Base-by-base conservation (phyloP, 2,888 invertebrate genomes). In the Torymus texanus region DNA sequence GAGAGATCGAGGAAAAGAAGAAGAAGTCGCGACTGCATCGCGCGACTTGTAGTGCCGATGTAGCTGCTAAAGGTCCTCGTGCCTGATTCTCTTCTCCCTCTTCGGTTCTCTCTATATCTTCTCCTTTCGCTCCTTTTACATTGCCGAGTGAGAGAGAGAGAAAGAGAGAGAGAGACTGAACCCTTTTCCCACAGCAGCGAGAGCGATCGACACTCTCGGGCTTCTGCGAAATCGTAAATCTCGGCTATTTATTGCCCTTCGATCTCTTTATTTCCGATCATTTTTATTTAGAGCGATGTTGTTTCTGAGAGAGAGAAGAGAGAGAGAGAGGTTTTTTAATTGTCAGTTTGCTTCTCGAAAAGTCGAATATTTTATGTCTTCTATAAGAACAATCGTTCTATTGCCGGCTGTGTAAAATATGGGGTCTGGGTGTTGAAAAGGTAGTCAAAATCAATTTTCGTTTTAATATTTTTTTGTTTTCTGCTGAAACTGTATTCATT, bases 201-300 rank as follows among this genome's bases (percentile, higher is more conserved):
- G 41, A 41, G 41, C 41, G 21, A 2, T 2, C 41, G 41, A 41
- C 41, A 41, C 41, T 41, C 41, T 41, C 41, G n/a, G 56, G n/a
- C 75, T 67, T 75, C 67, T 14, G 58, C 55, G 66, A 75, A 66
- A 67, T 41, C 59, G 75, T 65, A 75, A 75, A 75, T 75, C 75
- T 56, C 41, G 14, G 12, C 65, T 66, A 66, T 75, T 75, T 66
- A 75, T 66, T 75, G 59, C 65, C 66, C 66, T 66, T 62, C 79
- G 63, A 70, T 74, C 75, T 70, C 72, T 73, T 66, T 71, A 18
- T 66, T 68, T 66, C 29, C 76, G 56, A 62, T 63, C 71, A 65
- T 71, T 71, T 59, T 70, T 65, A 16, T 65, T 16, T 56, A n/a
- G 24, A 14, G 62, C 11, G 24, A 12, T 13, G 41, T 2, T 24